Evolutionary conservation across 2,113 vertebrate genomes (phyloP).

Genomic region (Tricholaema leucomelas): DNA sequence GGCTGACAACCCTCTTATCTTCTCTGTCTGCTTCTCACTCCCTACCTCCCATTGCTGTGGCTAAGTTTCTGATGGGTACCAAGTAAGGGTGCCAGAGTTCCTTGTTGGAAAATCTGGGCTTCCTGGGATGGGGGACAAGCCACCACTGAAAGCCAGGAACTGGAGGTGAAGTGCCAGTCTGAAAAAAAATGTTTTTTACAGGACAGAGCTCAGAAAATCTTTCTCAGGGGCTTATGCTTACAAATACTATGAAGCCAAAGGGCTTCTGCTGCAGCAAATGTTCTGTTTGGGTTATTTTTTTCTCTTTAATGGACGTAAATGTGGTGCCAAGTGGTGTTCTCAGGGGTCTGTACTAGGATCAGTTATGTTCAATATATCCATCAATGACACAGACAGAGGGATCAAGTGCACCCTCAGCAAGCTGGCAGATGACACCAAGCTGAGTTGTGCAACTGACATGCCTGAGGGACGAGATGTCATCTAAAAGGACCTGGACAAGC

Average conservation of each 20-base stretch:
- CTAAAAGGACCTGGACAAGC: too few relatives aligned
- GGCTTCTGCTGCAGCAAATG: not conserved
- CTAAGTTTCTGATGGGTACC: fast-evolving
- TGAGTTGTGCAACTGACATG: too few relatives aligned
- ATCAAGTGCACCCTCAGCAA: too few relatives aligned
- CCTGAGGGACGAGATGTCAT: too few relatives aligned
- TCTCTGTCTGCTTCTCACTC: not conserved
- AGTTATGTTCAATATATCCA: too few relatives aligned
- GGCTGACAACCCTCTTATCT: slow-evolving; percentile 19
- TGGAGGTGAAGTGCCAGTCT: not conserved
- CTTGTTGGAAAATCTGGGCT: not conserved
- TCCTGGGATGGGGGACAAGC: not conserved
- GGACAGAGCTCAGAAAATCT: not conserved
- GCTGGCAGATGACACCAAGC: too few relatives aligned
- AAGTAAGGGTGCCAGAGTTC: fast-evolving
- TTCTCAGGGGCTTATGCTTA: not conserved
- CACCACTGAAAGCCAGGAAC: fast-evolving
- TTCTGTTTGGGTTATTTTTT: not conserved
- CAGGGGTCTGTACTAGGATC: too few relatives aligned
- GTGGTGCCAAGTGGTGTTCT: too few relatives aligned
- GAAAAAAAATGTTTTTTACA: not conserved
- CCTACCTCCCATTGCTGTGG: fast-evolving
- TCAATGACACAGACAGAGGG: too few relatives aligned
- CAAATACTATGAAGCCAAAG: not conserved
- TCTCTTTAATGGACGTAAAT: not conserved